Evolutionary conservation across 2,113 vertebrate genomes (phyloP), one percentile per base, ranked within the genome.

Genomic region (Sorex araneus): DNA sequence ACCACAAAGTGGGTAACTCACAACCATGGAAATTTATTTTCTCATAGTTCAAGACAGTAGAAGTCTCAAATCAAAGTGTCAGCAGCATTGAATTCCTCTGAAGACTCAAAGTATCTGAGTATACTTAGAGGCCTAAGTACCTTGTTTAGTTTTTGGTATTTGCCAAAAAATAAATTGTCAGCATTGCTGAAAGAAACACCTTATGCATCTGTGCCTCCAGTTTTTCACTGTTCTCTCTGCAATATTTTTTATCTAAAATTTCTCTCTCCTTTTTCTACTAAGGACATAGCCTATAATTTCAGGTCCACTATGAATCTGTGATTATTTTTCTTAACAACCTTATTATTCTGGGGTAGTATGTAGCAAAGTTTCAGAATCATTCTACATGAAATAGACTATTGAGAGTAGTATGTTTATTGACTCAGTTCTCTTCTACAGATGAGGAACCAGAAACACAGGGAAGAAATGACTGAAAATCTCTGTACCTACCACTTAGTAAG

Each of bases 291-390:
- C 7, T 32, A 13, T 70, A 25, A 69, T 15, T 77, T 47, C 79
- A 10, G 18, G 6, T 1, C 4, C 2, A 43, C 13, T 9, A 3
- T 80, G 71, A 74, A 74, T 83, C 16, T 60, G 50, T 9, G 43
- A 67, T 63, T 10, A 60, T 79, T 66, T 89, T 82, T 92, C 40
- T 84, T 57, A 18, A 92, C 69, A 86, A 54, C 16, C 54, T 50
- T 73, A 92, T 50, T 60, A 23, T 60, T 60, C 69, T 81, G 84
- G 6, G 16, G 25, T 9, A 2, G 28, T 19, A 28, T 27, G 77
- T 11, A 27, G 7, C 0, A 32, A 70, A 30, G 30, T 57, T 40
- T 89, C 36, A 50, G 21, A 86, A 78, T 79, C 5, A 19, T 27
- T 28, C 9, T 74, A 78, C 69, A 67, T 19, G 32, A 27, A 92